Percentiles rank a stretch among this genome's conserved stretches.
phyloP scores from a whole-genome alignment of 2,888 invertebrate genomes.

The Mimas tiliae region DNA sequence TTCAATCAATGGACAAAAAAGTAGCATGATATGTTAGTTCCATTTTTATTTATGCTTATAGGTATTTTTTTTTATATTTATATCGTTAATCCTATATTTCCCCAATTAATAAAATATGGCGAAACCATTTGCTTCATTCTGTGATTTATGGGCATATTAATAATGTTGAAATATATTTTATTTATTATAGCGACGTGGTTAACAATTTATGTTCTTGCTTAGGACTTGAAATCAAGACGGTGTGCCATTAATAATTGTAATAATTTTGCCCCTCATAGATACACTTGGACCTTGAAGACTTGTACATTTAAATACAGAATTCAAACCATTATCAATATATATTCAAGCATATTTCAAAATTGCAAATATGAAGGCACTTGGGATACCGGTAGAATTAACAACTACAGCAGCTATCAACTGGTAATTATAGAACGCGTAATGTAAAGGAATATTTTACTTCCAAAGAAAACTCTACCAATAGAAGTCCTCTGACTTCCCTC shows the following conservation, averaged over 20 bases:
- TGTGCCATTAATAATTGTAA: neutral
- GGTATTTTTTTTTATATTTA: constrained; percentile 3
- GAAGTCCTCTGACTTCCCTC: neutral
- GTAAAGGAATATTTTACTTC: neutral
- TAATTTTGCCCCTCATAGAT: neutral
- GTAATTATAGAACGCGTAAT: neutral
- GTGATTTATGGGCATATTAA: constrained; percentile 23
- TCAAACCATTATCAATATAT: too few relatives aligned
- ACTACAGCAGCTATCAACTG: neutral
- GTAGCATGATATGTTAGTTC: neutral
- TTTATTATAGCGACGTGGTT: constrained; percentile 9
- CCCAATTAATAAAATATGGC: constrained; percentile 14
- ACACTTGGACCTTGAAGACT: too few relatives aligned
- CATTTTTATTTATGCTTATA: neutral
- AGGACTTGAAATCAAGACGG: constrained; percentile 19
- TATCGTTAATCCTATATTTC: constrained; percentile 16
- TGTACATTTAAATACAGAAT: too few relatives aligned
- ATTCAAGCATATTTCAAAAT: too few relatives aligned
- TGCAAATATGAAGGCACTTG: too few relatives aligned
- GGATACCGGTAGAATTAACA: too few relatives aligned
- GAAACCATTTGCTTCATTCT: constrained; percentile 14
- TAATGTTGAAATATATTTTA: constrained; percentile 22
- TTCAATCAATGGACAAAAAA: neutral
- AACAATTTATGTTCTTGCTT: constrained; percentile 25
- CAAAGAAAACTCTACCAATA: constrained; percentile 15